Percentiles rank a stretch among this genome's conserved stretches.
These are phyloP conservation scores for Eulemur mongoz DNA, from an alignment of 2,797 vertebrate species.

Conservation along the genomic window DNA sequence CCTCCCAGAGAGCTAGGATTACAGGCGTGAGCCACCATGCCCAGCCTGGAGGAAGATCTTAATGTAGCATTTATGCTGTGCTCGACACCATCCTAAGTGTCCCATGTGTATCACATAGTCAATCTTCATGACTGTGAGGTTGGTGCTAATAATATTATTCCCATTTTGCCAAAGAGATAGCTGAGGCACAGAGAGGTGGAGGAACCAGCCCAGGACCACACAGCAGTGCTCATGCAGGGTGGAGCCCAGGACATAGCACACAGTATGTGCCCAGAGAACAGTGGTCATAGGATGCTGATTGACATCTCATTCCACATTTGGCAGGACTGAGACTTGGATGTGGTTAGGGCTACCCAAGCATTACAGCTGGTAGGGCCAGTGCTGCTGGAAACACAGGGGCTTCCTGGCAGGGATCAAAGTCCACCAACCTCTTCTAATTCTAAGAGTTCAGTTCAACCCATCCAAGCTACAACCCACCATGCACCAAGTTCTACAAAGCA, in stretches of 20 bases:
- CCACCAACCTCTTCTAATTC: neutral
- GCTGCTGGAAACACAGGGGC: neutral
- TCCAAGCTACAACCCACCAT: neutral
- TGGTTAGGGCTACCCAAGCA: neutral
- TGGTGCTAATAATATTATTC: neutral
- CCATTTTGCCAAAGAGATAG: neutral
- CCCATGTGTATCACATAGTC: neutral
- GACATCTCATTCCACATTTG: neutral
- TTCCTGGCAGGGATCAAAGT: neutral
- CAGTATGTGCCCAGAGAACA: neutral
- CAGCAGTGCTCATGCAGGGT: neutral
- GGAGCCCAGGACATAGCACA: neutral
- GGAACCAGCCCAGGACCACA: neutral
- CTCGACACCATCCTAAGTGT: neutral
- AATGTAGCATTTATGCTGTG: neutral
- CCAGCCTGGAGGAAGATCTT: neutral
- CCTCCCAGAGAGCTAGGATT: too few relatives aligned
- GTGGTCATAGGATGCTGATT: neutral
- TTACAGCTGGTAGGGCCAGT: neutral
- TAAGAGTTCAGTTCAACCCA: neutral
- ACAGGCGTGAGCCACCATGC: too few relatives aligned
- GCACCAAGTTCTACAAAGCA: neutral
- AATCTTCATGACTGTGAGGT: neutral
- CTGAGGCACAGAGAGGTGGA: slow-evolving; percentile 20
- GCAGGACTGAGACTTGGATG: neutral